phyloP scores from a whole-genome alignment of 2,888 invertebrate species.

The Tipula helvola region DNA sequence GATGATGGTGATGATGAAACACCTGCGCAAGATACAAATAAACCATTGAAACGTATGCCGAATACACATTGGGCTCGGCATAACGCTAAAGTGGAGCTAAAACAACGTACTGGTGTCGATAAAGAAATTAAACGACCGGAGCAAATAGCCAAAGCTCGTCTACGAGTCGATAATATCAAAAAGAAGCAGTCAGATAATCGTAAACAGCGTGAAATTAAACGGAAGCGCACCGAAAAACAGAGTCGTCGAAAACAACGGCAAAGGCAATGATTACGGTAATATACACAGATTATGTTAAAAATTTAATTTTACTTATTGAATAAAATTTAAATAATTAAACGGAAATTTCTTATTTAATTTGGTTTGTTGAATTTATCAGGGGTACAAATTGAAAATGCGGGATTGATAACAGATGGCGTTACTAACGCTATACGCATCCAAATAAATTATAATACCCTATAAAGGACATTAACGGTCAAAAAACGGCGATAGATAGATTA shows the following conservation, averaged over 20 bases:
- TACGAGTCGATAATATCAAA: slow-evolving; percentile 42
- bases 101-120: slow-evolving; percentile 38
- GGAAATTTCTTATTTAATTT: too few species aligned
- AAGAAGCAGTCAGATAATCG: slow-evolving; percentile 43
- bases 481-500: too few species aligned
- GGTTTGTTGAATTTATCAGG: too few species aligned
- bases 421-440: too few species aligned
- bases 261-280: background rate
- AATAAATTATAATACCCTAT: too few species aligned
- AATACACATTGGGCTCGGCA: slow-evolving; percentile 57
- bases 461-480: too few species aligned
- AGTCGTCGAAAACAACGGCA: slow-evolving; percentile 28
- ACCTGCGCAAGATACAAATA: slow-evolving; percentile 19
- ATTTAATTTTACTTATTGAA: background rate
- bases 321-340: background rate
- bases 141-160: slow-evolving; percentile 63
- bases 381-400: too few species aligned
- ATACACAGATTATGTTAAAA: too few species aligned
- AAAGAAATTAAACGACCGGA: slow-evolving; percentile 60
- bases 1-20: slow-evolving; percentile 25
- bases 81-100: slow-evolving; percentile 56
- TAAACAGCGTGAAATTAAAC: background rate
- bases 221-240: background rate
- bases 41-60: slow-evolving; percentile 36
- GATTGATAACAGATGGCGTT: too few species aligned